Percentiles rank a stretch among this genome's conserved stretches.
Evolutionary conservation across 2,113 vertebrate species (phyloP).

Genomic region (Cyprinodon variegatus): DNA sequence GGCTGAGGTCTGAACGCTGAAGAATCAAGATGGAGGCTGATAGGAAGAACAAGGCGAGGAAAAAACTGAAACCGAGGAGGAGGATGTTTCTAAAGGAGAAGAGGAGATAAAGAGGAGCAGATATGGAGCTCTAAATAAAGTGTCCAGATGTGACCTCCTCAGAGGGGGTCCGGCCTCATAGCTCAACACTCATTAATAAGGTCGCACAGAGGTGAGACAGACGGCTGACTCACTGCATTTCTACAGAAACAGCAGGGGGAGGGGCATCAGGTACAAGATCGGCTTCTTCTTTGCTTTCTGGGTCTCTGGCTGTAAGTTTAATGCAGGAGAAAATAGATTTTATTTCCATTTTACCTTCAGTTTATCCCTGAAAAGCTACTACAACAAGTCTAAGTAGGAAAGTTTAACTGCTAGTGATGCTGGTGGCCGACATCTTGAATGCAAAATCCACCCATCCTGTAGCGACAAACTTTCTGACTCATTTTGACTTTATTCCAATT

Average conservation of each 20-base stretch:
- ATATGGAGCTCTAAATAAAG: slow-evolving; percentile 61
- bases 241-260: slow-evolving; percentile 49
- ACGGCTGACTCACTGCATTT: slow-evolving; percentile 72
- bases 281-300: background rate
- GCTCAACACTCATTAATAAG: slow-evolving; percentile 77
- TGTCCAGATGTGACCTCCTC: slow-evolving; percentile 74
- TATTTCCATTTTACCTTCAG: too few species aligned
- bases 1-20: background rate
- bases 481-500: too few species aligned
- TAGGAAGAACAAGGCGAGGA: too few species aligned
- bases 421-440: too few species aligned
- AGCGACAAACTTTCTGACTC: too few species aligned
- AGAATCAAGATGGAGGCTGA: background rate
- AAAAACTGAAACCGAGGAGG: background rate
- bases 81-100: background rate
- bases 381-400: too few species aligned
- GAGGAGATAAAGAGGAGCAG: slow-evolving; percentile 25
- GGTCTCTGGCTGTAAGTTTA: background rate
- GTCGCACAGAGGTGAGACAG: slow-evolving; percentile 72
- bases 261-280: slow-evolving; percentile 36
- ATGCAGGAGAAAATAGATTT: background rate
- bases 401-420: too few species aligned
- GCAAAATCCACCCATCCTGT: too few species aligned
- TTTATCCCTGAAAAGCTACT: too few species aligned
- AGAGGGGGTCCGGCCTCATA: slow-evolving; percentile 67